phyloP scores from a whole-genome alignment of 2,888 invertebrate genomes.

The Synanthedon formicaeformis region DNA sequence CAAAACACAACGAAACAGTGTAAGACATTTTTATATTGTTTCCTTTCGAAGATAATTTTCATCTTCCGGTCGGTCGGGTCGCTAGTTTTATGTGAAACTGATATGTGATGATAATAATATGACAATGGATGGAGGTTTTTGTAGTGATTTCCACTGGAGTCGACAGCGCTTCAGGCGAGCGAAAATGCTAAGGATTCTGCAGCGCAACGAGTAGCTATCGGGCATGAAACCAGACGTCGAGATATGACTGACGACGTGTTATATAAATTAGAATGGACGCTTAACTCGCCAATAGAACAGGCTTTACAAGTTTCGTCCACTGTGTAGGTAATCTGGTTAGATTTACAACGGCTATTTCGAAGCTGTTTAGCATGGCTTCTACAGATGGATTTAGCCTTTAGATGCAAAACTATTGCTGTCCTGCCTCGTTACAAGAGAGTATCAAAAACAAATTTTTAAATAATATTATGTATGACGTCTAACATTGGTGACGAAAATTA shows the following conservation, averaged over 20 bases:
- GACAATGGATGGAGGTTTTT: not conserved
- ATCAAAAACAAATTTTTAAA: too few relatives aligned
- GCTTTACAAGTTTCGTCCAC: not conserved
- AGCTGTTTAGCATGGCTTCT: not conserved
- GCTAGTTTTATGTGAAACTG: too few relatives aligned
- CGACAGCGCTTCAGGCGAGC: constrained; percentile 2
- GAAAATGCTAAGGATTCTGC: constrained; percentile 5
- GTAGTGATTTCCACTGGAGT: not conserved
- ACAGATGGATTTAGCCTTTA: too few relatives aligned
- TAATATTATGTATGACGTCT: too few relatives aligned
- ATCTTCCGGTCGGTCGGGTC: too few relatives aligned
- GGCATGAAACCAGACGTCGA: constrained; percentile 2
- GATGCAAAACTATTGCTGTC: too few relatives aligned
- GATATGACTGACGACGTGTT: constrained; percentile 13
- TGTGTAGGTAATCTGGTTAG: not conserved
- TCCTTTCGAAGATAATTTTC: too few relatives aligned
- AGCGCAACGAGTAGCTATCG: constrained; percentile 3
- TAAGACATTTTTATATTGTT: too few relatives aligned
- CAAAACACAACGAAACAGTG: too few relatives aligned
- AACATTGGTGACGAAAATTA: too few relatives aligned
- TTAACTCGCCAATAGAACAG: constrained; percentile 1
- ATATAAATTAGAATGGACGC: constrained; percentile 15
- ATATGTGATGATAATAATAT: not conserved
- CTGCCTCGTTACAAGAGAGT: too few relatives aligned
- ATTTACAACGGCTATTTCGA: not conserved